Evolutionary conservation across 35 echinoderm and acorn worm genomes (phyloP).

Genomic region (Ophioderma brevispina): DNA sequence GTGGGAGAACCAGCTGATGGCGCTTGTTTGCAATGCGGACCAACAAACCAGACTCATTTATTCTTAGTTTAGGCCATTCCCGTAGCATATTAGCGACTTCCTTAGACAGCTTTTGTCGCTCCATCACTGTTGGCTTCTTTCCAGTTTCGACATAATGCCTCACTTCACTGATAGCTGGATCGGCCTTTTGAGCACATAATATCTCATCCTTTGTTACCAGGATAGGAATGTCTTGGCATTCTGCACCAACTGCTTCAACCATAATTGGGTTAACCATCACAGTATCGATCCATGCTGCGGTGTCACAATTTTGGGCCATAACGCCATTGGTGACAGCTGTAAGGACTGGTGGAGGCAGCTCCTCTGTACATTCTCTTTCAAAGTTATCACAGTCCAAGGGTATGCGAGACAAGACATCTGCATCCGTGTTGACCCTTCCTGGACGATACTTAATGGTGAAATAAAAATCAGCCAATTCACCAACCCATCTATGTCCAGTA

Average conservation of each 20-base stretch:
- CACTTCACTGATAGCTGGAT: neutral
- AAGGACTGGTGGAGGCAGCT: no score
- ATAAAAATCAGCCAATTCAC: conserved; percentile 31
- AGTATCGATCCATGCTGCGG: neutral
- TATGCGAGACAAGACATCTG: conserved; percentile 32
- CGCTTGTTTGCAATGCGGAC: no score
- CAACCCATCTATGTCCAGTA: conserved; percentile 55
- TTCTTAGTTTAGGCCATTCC: no score
- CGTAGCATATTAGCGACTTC: no score
- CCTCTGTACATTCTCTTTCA: no score
- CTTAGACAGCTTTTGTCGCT: neutral
- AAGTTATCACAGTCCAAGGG: no score
- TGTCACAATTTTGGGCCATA: neutral
- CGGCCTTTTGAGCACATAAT: neutral
- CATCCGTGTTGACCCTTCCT: conserved; percentile 46
- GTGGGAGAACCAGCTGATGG: no score
- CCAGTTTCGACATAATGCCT: neutral
- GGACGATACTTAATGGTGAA: conserved; percentile 52
- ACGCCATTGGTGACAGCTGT: no score
- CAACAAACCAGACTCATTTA: no score
- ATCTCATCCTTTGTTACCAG: neutral
- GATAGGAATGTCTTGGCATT: neutral
- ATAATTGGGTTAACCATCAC: neutral
- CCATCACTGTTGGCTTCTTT: neutral
- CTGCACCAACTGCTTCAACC: neutral